A percentile compares a stretch with the other conserved stretches of the same genome.
Conservation (phyloP, 2,113 vertebrate species). For the Dendropsophus ebraccatus region DNA sequence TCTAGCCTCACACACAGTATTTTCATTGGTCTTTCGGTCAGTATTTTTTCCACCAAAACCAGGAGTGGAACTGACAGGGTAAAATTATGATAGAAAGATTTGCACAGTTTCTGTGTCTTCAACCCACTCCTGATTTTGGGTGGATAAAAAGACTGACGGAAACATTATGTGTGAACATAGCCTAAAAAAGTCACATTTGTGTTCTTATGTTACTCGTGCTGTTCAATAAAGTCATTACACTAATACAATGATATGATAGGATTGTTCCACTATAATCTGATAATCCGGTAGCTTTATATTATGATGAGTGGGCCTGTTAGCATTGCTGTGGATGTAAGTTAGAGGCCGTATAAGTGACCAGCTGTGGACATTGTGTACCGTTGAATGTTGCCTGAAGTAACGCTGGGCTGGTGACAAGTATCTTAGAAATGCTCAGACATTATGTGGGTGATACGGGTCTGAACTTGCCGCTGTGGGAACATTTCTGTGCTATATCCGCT, state of each 20-base stretch:
- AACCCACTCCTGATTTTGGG: too few relatives aligned
- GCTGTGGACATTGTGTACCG: conserved; percentile 4
- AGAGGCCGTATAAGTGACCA: neutral
- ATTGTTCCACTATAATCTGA: neutral
- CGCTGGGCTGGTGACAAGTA: conserved; percentile 25
- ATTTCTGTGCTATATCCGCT: conserved; percentile 34
- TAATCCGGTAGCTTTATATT: neutral
- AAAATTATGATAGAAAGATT: too few relatives aligned
- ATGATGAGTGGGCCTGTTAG: neutral
- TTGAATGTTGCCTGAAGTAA: neutral
- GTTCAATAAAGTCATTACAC: neutral
- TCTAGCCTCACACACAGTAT: too few relatives aligned
- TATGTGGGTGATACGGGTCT: conserved; percentile 1
- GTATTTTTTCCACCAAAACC: too few relatives aligned
- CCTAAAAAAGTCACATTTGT: too few relatives aligned
- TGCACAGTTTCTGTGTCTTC: too few relatives aligned
- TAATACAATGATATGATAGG: neutral
- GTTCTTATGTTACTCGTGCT: too few relatives aligned
- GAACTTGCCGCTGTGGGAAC: conserved; percentile 28
- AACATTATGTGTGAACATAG: too few relatives aligned
- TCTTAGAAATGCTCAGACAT: conserved; percentile 18
- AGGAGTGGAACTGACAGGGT: too few relatives aligned
- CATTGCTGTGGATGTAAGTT: neutral
- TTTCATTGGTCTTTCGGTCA: too few relatives aligned
- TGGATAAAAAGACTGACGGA: too few relatives aligned